Evolutionary conservation across 2,888 invertebrate species (phyloP), one percentile per base, ranked within the genome.

Genomic region (Ichneumon xanthorius): DNA sequence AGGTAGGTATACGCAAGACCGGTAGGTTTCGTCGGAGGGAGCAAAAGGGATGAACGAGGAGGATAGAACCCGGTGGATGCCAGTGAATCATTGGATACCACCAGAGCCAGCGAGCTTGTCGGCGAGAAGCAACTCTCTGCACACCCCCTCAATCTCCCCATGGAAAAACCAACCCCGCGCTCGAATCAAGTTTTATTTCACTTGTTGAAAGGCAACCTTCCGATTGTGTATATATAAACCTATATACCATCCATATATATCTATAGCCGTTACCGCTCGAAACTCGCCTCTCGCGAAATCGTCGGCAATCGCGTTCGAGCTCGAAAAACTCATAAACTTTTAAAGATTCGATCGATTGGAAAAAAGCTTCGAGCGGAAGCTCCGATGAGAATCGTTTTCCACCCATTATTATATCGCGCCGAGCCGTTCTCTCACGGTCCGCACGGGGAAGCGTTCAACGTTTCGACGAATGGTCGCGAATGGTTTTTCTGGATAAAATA

Each of bases 141-240:
- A 1, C 40, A 0, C 40, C 30, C 48, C 1, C 53, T 26, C 33
- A 7, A 48, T 14, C 58, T 26, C 22, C 26, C 22, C 16, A 4
- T 45, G 14, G 65, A 55, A 72, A 71, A 72, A 58, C 48, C 45
- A 83, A 84, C 86, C 82, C 85, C 55, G 63, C 76, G 72, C 86
- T 86, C 84, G 87, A 86, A 88, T 87, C 86, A 78, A 87, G 88
- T 90, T 89, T 89, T 89, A 88, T 89, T 90, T 90, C 90, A 88
- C 91, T 91, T 90, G 90, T 91, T 91, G 90, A 90, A 91, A 90
- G 86, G 79, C 68, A 63, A 61, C 58, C 75, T 80, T 45, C 45
- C 75, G 68, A 48, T 58, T 77, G 45, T 78, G 65, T 82, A 37
- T 71, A 63, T 76, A 55, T 55, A 26, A 16, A 22, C 63, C 53